phyloP scores from a whole-genome alignment of 2,888 invertebrate genomes.

The Ophioninae sp. region DNA sequence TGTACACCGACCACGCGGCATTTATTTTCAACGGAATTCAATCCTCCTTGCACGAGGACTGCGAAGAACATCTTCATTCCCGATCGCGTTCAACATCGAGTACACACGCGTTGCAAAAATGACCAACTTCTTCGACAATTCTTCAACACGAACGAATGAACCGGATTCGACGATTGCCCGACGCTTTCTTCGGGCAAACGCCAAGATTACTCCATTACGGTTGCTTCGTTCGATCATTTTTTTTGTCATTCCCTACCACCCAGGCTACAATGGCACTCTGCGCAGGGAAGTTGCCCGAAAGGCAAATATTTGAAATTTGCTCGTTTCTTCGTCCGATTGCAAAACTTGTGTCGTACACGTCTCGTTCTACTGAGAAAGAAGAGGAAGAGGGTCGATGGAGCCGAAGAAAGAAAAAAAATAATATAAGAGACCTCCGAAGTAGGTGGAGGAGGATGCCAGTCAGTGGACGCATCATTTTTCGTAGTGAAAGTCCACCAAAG shows the following conservation, averaged over 20 bases:
- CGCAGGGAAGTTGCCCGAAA: background rate
- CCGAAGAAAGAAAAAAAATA: conserved; percentile 1
- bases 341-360: conserved; percentile 30
- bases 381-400: conserved; percentile 19
- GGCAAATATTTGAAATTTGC: conserved; percentile 18
- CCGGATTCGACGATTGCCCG: background rate
- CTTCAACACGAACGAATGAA: background rate
- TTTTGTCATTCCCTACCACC: background rate
- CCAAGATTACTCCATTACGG: background rate
- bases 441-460: conserved; percentile 34
- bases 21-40: background rate
- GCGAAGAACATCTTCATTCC: background rate
- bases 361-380: conserved; percentile 1
- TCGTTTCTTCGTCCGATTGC: conserved; percentile 41
- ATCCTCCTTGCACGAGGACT: background rate
- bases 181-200: background rate
- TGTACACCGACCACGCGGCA: background rate
- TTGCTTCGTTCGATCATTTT: background rate
- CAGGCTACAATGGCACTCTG: background rate
- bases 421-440: background rate
- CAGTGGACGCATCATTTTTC: conserved; percentile 57
- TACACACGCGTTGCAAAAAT: background rate
- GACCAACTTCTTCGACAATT: background rate
- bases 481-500: conserved; percentile 61
- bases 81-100: background rate